Base-by-base conservation (phyloP, 2,797 vertebrate species). In the Semotilus atromaculatus region DNA sequence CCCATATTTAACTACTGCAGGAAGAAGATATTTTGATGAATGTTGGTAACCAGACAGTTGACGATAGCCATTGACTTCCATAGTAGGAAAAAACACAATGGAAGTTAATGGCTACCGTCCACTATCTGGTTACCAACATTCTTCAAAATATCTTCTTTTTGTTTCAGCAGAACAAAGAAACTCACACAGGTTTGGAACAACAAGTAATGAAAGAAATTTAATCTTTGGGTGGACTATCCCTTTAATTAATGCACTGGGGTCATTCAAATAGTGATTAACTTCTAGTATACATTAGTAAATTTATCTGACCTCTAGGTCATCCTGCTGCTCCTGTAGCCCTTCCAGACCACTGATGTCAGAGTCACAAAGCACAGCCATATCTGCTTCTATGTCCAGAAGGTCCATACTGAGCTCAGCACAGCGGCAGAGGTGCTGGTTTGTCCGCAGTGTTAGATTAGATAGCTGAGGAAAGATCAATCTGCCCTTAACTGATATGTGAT, bases 231-330 rank as follows among this genome's bases (percentile, higher is more conserved):
- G 21, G 4, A 58, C 21, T 58, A n/a, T 58, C 9, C 21, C 9
- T n/a, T 26, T 31, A 31, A 31, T 51, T 80, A 34, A 19, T 80
- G 29, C 19, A 55, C 31, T 38, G 34, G 40, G 1, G n/a, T 72
- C n/a, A 31, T 21, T 64, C 13, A 80, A 51, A 67, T 45, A 34
- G 19, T 45, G 18, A 43, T 72, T 5, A 40, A 62, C 7, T 43
- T 78, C 4, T 45, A 66, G 64, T 19, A 53, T 80, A 19, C 45
- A 48, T 51, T 7, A 62, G 36, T 66, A 31, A n/a, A 23, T 21
- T 48, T 64, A 40, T 72, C 92, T 93, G 84, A 96, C 95, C 93
- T 96, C 94, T 81, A 95, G 89, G 80, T 93, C 91, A 79, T 92
- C 91, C 88, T 95, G 95, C 77, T 70, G 89, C 71, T 83, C 91